phyloP scores from a whole-genome alignment of 2,888 invertebrate genomes.

The Tortricodes alternella region DNA sequence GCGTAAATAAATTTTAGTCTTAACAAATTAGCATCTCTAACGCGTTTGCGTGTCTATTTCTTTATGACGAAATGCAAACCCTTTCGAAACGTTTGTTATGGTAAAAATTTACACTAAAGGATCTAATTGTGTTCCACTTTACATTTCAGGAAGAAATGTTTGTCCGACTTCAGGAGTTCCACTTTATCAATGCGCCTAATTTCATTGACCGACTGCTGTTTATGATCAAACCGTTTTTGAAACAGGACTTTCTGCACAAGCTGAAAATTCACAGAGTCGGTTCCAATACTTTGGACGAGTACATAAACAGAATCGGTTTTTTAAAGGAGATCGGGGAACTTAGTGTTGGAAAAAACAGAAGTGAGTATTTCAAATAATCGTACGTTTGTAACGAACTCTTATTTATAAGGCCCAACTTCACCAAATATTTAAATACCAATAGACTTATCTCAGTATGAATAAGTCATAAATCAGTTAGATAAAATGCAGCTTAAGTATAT shows the following conservation, averaged over 20 bases:
- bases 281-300: conserved; percentile 71
- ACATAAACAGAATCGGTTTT: conserved; percentile 77
- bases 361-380: conserved; percentile 39
- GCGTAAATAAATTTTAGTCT: too few relatives aligned
- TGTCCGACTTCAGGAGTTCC: conserved; percentile 83
- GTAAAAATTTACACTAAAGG: not conserved
- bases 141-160: conserved; percentile 84
- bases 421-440: too few relatives aligned
- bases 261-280: conserved; percentile 77
- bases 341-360: conserved; percentile 35
- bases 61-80: too few relatives aligned
- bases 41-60: too few relatives aligned
- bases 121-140: conserved; percentile 11
- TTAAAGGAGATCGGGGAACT: conserved; percentile 83
- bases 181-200: conserved; percentile 86
- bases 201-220: conserved; percentile 86
- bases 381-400: too few relatives aligned
- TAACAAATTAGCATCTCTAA: too few relatives aligned
- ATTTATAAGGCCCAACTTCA: too few relatives aligned
- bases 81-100: too few relatives aligned
- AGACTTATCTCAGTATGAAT: too few relatives aligned
- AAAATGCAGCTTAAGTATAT: too few relatives aligned
- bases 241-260: conserved; percentile 82
- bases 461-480: too few relatives aligned
- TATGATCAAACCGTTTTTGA: conserved; percentile 87